These are phyloP conservation scores for Eretmochelys imbricata DNA, from an alignment of 2,113 vertebrate species.

Conservation along the genomic window DNA sequence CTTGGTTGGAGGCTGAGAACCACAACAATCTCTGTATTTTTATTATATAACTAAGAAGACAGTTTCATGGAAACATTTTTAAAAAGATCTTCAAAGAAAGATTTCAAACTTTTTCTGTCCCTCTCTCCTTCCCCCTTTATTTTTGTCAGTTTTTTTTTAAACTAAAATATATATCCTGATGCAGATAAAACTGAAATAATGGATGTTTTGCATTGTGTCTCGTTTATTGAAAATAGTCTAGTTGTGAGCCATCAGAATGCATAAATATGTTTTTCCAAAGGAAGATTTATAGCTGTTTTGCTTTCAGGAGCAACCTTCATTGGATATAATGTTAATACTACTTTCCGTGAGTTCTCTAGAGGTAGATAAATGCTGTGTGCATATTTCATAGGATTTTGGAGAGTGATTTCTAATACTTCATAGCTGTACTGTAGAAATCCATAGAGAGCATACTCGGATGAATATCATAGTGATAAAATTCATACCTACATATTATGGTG, in stretches of 20 bases:
- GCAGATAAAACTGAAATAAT: constrained; percentile 1
- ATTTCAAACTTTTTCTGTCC: constrained; percentile 20
- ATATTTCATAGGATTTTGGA: neutral
- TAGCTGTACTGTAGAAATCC: neutral
- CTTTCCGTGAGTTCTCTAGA: neutral
- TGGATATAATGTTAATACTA: neutral
- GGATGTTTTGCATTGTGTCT: neutral
- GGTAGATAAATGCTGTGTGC: neutral
- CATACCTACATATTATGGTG: neutral
- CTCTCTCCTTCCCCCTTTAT: neutral
- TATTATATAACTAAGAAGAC: constrained; percentile 21
- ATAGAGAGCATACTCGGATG: neutral
- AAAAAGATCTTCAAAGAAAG: neutral
- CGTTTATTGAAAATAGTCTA: neutral
- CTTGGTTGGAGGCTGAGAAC: neutral
- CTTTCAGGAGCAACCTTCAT: neutral
- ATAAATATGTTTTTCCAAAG: neutral
- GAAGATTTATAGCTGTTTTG: neutral
- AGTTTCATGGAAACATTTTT: constrained; percentile 30
- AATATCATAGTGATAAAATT: neutral
- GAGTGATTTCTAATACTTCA: neutral
- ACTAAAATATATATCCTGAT: neutral
- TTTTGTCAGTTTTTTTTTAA: constrained; percentile 12
- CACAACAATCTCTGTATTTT: neutral
- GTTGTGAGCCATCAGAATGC: neutral